Evolutionary conservation across 2,888 invertebrate species (phyloP).

Genomic region (Heteromurus nitidus): DNA sequence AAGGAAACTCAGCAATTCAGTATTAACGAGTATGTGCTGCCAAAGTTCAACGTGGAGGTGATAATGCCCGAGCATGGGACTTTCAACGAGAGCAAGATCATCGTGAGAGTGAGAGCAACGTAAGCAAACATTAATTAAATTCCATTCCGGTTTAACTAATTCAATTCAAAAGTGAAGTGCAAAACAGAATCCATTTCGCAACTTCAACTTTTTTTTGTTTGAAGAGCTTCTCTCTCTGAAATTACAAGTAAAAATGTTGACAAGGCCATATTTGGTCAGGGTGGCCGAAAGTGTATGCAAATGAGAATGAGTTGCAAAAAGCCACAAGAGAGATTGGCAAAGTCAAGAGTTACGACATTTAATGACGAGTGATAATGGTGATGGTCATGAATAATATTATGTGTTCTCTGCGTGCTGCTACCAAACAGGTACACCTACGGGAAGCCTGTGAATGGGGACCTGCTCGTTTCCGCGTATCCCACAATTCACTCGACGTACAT

Average conservation of each 20-base stretch:
- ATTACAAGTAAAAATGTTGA: background rate
- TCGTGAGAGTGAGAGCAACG: constrained; percentile 88
- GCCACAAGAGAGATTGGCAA: too few relatives aligned
- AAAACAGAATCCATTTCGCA: background rate
- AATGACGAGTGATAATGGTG: too few relatives aligned
- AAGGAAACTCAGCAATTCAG: constrained; percentile 83
- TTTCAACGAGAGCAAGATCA: constrained; percentile 86
- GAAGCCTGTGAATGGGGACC: constrained; percentile 89
- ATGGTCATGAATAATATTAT: background rate
- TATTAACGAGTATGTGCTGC: constrained; percentile 93
- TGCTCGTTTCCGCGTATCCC: constrained; percentile 89
- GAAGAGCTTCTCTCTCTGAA: background rate
- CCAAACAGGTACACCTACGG: constrained; percentile 86
- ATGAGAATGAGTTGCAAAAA: constrained; percentile 1
- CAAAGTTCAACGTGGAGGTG: constrained; percentile 93
- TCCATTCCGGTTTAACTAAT: background rate
- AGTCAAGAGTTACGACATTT: background rate
- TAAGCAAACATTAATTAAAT: constrained; percentile 76
- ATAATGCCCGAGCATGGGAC: constrained; percentile 88
- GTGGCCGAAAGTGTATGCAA: constrained; percentile 48
- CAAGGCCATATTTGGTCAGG: constrained; percentile 15
- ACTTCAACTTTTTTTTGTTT: background rate
- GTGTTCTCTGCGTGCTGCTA: background rate
- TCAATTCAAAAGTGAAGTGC: background rate
- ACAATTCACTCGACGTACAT: constrained; percentile 86